Conservation (phyloP, 1,140 invertebrate genomes). For the Stegodyphus mimosarum region DNA sequence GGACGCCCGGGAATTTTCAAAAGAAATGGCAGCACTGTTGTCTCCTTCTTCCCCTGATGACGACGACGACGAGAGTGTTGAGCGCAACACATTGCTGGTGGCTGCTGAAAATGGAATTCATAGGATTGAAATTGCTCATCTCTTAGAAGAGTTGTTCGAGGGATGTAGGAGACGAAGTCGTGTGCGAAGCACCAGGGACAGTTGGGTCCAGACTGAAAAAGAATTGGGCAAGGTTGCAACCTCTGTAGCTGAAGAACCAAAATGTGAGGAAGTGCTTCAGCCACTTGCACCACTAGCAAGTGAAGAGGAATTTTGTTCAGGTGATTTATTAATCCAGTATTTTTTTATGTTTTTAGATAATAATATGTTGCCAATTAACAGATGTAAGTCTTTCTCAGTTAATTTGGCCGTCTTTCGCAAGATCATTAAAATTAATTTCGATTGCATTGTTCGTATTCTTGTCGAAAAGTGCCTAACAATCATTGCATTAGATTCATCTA, state of each 20-base stretch:
- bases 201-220: conserved; percentile 44
- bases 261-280: not conserved
- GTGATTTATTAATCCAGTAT: not conserved
- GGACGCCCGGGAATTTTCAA: conserved; percentile 24
- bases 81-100: conserved; percentile 11
- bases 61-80: conserved; percentile 12
- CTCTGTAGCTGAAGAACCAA: not conserved
- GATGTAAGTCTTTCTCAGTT: too few relatives aligned
- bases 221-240: not conserved
- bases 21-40: conserved; percentile 30
- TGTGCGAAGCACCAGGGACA: conserved; percentile 22
- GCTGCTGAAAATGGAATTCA: conserved; percentile 5
- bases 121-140: conserved; percentile 1
- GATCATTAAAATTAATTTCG: too few relatives aligned
- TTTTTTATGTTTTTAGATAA: too few relatives aligned
- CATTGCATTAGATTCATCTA: too few relatives aligned
- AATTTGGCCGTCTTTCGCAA: too few relatives aligned
- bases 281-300: conserved; percentile 45
- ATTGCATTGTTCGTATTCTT: too few relatives aligned
- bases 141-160: conserved; percentile 29
- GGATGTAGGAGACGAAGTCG: conserved; percentile 10
- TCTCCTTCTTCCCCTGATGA: not conserved
- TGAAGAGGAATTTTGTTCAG: conserved; percentile 56
- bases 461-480: too few relatives aligned
- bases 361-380: too few relatives aligned